Conservation (phyloP, 2,113 vertebrate genomes). For the Elgaria multicarinata region DNA sequence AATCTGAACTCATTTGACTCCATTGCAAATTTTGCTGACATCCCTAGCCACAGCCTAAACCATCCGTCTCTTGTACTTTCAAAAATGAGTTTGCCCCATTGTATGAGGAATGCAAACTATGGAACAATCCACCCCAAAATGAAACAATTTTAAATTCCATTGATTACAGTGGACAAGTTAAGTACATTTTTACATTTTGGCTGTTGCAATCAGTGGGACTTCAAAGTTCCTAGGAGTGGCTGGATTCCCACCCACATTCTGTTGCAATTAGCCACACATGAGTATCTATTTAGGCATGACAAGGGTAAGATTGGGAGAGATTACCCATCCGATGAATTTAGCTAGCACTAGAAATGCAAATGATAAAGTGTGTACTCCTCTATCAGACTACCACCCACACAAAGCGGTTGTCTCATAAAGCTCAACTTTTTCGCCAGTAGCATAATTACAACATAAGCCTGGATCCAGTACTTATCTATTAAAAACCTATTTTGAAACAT, state of each 20-base stretch:
- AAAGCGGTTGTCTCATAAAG: conserved; percentile 42
- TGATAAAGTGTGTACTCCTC: conserved; percentile 3
- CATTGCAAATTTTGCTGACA: no score
- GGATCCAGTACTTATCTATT: conserved; percentile 38
- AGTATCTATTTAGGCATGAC: background rate
- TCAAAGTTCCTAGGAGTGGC: background rate
- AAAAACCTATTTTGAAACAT: conserved; percentile 42
- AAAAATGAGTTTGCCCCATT: background rate
- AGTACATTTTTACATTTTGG: background rate
- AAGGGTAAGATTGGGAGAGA: background rate
- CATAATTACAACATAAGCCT: conserved; percentile 47
- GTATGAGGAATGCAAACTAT: background rate
- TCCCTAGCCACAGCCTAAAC: no score
- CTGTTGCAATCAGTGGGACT: background rate
- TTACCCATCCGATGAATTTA: background rate
- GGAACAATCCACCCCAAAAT: background rate
- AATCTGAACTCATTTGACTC: no score
- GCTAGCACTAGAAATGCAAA: conserved; percentile 19
- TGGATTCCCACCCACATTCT: background rate
- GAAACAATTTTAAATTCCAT: background rate
- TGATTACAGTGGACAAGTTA: background rate
- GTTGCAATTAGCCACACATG: background rate
- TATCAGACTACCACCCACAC: conserved; percentile 17
- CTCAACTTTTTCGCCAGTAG: conserved; percentile 14
- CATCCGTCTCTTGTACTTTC: no score